Base-by-base conservation (phyloP, 2,797 vertebrate genomes). In the Anisognathus igniventris region DNA sequence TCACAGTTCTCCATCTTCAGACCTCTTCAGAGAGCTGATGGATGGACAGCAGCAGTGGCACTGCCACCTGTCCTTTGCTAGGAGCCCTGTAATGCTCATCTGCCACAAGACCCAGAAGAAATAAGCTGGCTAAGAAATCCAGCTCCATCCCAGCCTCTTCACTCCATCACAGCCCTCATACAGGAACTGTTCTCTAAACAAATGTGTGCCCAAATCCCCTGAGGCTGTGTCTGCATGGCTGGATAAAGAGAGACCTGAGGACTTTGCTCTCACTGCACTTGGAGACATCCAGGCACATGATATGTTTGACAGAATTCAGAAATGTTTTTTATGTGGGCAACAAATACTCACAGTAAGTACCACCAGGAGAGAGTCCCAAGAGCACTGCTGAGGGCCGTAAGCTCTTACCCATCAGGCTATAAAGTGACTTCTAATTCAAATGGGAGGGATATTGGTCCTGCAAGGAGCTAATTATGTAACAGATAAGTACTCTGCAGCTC, bases 371-470 rank as follows among this genome's bases (percentile, higher is more conserved):
- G 51, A 84, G 51, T 90, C 82, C 56, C 91, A 67, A 50, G 60
- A 86, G 82, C 14, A 3, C 12, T 81, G 64, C 78, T 1, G 10
- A 73, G 48, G 73, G 73, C 70, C 92, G 28, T 73, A 83, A 94
- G 73, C 85, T 84, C 44, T 86, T 91, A 91, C 45, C 62, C 73
- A 89, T 86, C 56, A 92, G 51, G 37, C 87, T 86, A 73, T 57
- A 75, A 88, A 92, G 61, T 48, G 19, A 75, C 20, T 78, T 86
- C 76, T 60, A 75, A 84, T 84, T 93, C 91, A 93, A 94, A 88
- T 53, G 58, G 82, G 33, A 90, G 14, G 40, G 48, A 81, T 86
- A 56, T 14, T 79, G 58, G 42, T 95, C 80, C 70, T 74, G 64
- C 53, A 73, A 88, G 90, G 48, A 90, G 60, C 35, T 57, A 86